Evolutionary conservation across 1,140 invertebrate species (phyloP).

Genomic region (Cylas formicarius): DNA sequence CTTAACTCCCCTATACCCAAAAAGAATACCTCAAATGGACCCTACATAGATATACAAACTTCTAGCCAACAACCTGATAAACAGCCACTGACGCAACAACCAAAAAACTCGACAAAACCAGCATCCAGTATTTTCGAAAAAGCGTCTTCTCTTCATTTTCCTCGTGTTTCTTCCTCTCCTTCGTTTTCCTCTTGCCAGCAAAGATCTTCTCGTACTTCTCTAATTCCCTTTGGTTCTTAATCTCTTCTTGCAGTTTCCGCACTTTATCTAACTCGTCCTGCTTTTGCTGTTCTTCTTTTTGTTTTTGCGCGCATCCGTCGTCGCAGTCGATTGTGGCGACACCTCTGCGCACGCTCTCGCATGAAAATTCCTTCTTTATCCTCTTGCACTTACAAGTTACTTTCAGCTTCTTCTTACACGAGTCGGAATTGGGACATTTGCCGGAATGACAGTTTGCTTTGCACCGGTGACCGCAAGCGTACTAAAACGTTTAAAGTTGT

Average conservation of each 20-base stretch:
- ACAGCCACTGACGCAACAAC: conserved; percentile 12
- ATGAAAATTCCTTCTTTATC: conserved; percentile 69
- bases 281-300: conserved; percentile 46
- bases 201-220: conserved; percentile 69
- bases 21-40: no score
- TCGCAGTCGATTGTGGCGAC: conserved; percentile 54
- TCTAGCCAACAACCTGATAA: conserved; percentile 13
- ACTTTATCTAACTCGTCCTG: conserved; percentile 48
- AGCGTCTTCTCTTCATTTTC: conserved; percentile 39
- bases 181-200: conserved; percentile 49
- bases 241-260: conserved; percentile 52
- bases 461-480: conserved; percentile 71
- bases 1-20: no score
- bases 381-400: conserved; percentile 71
- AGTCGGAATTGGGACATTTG: conserved; percentile 55
- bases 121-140: conserved; percentile 41
- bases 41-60: no score
- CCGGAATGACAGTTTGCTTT: conserved; percentile 69
- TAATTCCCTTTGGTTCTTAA: conserved; percentile 59
- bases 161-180: conserved; percentile 41
- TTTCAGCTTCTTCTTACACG: conserved; percentile 74
- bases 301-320: conserved; percentile 51
- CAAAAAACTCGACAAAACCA: conserved; percentile 13
- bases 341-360: conserved; percentile 52
- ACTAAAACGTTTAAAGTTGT: no score